Evolutionary conservation across 2,113 vertebrate genomes (phyloP), one percentile per base, ranked within the genome.

Genomic region (Grallaria varia): DNA sequence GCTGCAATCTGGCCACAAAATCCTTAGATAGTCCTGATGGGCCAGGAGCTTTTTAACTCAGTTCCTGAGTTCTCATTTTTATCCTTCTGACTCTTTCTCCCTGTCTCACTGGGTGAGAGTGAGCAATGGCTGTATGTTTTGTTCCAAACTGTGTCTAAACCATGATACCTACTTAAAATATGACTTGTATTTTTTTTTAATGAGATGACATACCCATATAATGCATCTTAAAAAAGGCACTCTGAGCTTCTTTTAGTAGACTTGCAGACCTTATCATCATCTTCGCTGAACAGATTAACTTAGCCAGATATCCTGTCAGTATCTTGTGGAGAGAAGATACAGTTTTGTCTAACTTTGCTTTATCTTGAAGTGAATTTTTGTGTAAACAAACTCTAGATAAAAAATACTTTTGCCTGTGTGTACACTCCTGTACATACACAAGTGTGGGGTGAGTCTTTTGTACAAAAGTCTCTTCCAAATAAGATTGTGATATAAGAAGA

Each of bases 381-480:
- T 40, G n/a, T 14, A 87, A 80, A 77, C 30, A 87, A 74, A 67
- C 2, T 22, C 8, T 17, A 44, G 18, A 16, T 27, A 56, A 81
- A 75, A 69, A 31, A 22, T 0, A 20, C 15, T 73, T 79, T 56
- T 60, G 1, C 6, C 17, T n/a, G 1, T 80, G 5, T 72, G 8
- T 37, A 33, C 3, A 9, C 0, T 64, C 21, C 17, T 37, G 4
- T 56, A 44, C 13, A 5, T 45, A 81, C 42, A 14, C 0, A 49
- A 71, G 3, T 24, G 4, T 39, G 19, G 7, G 8, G 13, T 21
- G 5, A 52, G 8, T 50, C 27, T 85, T 78, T 35, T 64, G 10
- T 40, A 25, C 16, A 35, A 15, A 66, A 71, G 14, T 42, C 16
- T 58, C 95, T 97, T 92, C 35, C n/a, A 93, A 87, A 91, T 50